Percentiles rank a stretch among this genome's conserved stretches.
Conservation (phyloP, 2,888 invertebrate species). For the Drosophila eohydei region DNA sequence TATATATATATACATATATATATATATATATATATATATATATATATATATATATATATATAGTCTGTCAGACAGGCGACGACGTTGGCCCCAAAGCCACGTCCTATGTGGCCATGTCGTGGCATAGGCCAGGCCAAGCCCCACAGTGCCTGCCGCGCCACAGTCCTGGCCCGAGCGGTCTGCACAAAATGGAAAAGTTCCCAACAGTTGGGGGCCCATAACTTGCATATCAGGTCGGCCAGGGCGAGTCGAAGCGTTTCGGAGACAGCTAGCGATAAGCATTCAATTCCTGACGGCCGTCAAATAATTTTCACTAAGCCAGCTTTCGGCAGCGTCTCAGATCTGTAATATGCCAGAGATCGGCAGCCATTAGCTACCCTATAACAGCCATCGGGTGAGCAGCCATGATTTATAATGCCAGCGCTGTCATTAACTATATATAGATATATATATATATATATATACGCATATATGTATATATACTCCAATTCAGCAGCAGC, state of each 20-base stretch:
- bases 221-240: constrained; percentile 58
- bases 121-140: constrained; percentile 46
- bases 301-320: constrained; percentile 44
- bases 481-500: background rate
- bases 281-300: constrained; percentile 25
- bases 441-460: background rate
- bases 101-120: constrained; percentile 59
- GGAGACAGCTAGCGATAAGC: constrained; percentile 35
- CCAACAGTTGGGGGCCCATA: constrained; percentile 79
- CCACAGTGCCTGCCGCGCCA: background rate
- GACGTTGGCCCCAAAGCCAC: constrained; percentile 65
- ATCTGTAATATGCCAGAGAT: constrained; percentile 22
- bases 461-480: background rate
- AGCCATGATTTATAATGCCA: constrained; percentile 14
- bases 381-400: background rate
- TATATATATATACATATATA: too few relatives aligned
- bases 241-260: background rate
- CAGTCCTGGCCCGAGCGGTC: constrained; percentile 21
- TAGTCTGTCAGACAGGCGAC: constrained; percentile 67
- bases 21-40: constrained; percentile 1
- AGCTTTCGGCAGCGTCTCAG: constrained; percentile 5
- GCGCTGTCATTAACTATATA: background rate
- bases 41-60: constrained; percentile 1
- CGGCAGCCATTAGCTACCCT: constrained; percentile 30
- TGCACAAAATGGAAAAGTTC: constrained; percentile 73